Evolutionary conservation across 2,113 vertebrate genomes (phyloP), one percentile per base, ranked within the genome.

Genomic region (Ciconia maguari): DNA sequence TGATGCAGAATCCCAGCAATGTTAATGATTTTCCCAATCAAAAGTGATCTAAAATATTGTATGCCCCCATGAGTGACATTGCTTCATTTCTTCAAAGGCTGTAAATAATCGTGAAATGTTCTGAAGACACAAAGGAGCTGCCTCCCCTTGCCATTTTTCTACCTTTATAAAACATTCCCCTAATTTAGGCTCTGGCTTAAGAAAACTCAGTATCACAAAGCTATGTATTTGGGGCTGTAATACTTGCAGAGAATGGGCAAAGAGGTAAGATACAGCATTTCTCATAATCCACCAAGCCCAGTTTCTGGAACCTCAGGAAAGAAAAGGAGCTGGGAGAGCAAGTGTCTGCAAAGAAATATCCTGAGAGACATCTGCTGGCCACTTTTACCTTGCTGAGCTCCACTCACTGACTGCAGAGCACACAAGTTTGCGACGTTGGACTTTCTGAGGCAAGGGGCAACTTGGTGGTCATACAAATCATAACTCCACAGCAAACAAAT

Each of bases 311-410:
- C 41, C 19, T 90, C 34, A 27, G 86, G 57, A 89, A 79, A 57
- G 72, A 91, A 68, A 74, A 75, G 69, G 38, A 95, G 78, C 7
- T 87, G 77, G 57, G 77, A 68, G 69, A 87, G 70, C 11, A 0
- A 0, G 52, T 29, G 76, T 34, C 54, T 77, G 78, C 82, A 95
- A 87, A 93, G 89, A 58, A 96, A 81, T 72, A 92, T 97, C 95
- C 90, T 81, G 89, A 88, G 88, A 93, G 94, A 94, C 89, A 97
- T 77, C 92, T 93, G 96, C 94, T 92, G 93, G 93, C 89, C 95
- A 76, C 54, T 92, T 76, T 36, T 74, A 87, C 95, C 87, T 74
- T 30, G 58, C 66, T 3, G 11, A 69, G 62, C 74, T 90, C 90
- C 34, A 27, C 24, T 89, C 20, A 5, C 81, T 36, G 64, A 24